Conservation (phyloP, 2,797 vertebrate genomes). For the Pseudocheirus occidentalis region DNA sequence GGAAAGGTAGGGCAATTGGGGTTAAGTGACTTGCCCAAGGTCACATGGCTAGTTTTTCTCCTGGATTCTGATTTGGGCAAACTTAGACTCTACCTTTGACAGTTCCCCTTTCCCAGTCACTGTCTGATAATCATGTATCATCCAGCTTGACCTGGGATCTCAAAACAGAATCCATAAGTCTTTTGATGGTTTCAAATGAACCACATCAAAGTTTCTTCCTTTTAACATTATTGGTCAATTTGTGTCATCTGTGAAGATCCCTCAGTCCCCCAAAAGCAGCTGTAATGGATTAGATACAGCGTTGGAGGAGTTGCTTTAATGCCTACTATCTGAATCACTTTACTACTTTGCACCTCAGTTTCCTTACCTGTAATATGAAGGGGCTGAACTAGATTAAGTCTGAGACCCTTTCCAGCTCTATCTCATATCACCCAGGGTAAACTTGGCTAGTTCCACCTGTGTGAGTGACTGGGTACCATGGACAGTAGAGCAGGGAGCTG, state of each 20-base stretch:
- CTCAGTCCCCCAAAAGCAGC: not conserved
- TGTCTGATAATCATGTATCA: not conserved
- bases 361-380: not conserved
- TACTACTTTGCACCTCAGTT: not conserved
- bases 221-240: not conserved
- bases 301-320: not conserved
- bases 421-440: not conserved
- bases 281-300: not conserved
- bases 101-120: not conserved
- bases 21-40: too few relatives aligned
- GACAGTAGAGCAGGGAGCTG: not conserved
- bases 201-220: not conserved
- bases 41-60: not conserved
- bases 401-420: not conserved
- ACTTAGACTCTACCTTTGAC: not conserved
- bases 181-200: not conserved
- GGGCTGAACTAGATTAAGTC: not conserved
- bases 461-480: not conserved
- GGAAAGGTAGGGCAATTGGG: too few relatives aligned
- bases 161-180: not conserved
- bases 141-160: not conserved
- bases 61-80: not conserved
- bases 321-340: not conserved
- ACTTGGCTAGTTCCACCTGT: not conserved
- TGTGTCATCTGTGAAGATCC: not conserved